These are phyloP conservation scores for Schizopygopsis pylzovi DNA, from an alignment of 2,797 vertebrate species.

Conservation along the genomic window DNA sequence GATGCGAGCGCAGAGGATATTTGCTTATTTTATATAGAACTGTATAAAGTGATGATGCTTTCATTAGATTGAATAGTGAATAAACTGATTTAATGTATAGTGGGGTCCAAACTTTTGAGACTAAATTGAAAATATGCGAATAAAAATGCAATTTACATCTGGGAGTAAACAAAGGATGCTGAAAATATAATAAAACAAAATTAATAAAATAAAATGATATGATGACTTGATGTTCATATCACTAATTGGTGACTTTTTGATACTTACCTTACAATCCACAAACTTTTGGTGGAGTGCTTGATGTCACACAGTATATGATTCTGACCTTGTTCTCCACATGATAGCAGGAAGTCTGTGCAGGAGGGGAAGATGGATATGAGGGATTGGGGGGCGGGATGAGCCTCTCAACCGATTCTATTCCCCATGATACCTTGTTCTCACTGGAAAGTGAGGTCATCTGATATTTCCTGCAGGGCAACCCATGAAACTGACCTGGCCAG, in stretches of 20 bases:
- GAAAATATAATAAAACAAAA: neutral
- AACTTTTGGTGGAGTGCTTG: neutral
- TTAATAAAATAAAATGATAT: neutral
- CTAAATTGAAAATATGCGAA: neutral
- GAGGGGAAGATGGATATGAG: slow-evolving; percentile 58
- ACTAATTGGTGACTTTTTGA: neutral
- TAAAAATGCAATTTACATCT: neutral
- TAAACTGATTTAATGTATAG: neutral
- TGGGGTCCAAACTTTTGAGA: slow-evolving; percentile 3
- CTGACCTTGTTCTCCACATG: slow-evolving; percentile 82
- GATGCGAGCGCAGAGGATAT: slow-evolving; percentile 22
- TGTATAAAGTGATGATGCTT: neutral
- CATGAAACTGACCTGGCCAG: slow-evolving; percentile 77
- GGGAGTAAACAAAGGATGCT: neutral
- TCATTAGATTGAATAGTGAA: slow-evolving; percentile 24
- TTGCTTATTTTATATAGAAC: slow-evolving; percentile 48
- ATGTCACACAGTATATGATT: slow-evolving; percentile 60
- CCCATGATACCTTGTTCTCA: slow-evolving; percentile 67
- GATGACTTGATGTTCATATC: no score
- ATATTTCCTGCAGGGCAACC: slow-evolving; percentile 84
- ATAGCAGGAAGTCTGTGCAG: slow-evolving; percentile 76
- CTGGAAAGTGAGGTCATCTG: slow-evolving; percentile 78
- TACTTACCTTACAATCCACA: neutral
- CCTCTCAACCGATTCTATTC: slow-evolving; percentile 72
- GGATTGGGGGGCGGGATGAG: slow-evolving; percentile 67